Evolutionary conservation across 2,797 vertebrate species (phyloP).

Genomic region (Eulemur coronatus): DNA sequence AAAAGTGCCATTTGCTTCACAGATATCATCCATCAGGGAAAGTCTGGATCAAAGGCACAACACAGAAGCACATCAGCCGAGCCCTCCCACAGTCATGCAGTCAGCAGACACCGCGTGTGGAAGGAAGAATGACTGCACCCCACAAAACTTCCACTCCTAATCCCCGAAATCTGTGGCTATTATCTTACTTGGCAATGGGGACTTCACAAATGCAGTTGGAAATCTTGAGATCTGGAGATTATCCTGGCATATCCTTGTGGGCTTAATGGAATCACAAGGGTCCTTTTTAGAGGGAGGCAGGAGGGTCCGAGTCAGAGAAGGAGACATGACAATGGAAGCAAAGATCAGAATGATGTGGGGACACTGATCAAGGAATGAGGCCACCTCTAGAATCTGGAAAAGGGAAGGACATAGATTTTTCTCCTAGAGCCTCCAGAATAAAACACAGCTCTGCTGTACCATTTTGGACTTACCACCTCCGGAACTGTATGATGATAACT

Average conservation of each 20-base stretch:
- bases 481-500: not conserved
- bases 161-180: not conserved
- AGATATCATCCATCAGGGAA: conserved; percentile 78
- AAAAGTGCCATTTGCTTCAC: conserved; percentile 80
- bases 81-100: fast-evolving
- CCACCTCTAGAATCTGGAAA: not conserved
- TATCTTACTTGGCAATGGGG: not conserved
- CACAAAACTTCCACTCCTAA: fast-evolving
- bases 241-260: not conserved
- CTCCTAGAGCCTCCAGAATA: not conserved
- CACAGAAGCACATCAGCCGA: not conserved
- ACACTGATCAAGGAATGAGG: fast-evolving
- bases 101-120: too few species aligned
- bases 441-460: not conserved
- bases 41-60: conserved; percentile 9
- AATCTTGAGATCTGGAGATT: not conserved
- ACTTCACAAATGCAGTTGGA: not conserved
- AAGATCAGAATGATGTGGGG: not conserved
- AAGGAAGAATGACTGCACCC: too few species aligned
- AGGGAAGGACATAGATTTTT: not conserved
- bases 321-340: fast-evolving
- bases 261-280: not conserved
- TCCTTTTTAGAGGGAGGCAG: not conserved
- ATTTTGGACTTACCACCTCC: not conserved
- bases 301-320: not conserved